A percentile compares a stretch with the other conserved stretches of the same genome.
Conservation (phyloP, 1,140 invertebrate genomes). For the Copidosoma floridanum region DNA sequence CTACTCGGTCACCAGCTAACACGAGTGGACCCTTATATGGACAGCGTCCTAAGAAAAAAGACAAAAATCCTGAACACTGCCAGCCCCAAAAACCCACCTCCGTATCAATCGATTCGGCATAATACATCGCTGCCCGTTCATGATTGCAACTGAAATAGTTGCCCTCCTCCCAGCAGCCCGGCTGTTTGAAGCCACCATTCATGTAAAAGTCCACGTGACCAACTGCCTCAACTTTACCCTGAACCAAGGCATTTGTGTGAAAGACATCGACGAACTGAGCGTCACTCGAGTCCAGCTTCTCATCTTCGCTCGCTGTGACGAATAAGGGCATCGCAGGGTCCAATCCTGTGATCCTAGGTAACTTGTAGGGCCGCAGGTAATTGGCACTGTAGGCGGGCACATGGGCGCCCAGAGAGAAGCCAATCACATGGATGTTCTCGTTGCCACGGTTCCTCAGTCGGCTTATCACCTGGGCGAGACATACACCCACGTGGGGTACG, state of each 20-base stretch:
- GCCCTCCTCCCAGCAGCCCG: conserved; percentile 60
- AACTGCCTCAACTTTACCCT: conserved; percentile 62
- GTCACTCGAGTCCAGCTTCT: conserved; percentile 68
- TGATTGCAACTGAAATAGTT: conserved; percentile 64
- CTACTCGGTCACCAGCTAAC: conserved; percentile 45
- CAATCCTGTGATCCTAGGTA: conserved; percentile 65
- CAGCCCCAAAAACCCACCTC: conserved; percentile 70
- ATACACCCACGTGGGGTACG: conserved; percentile 62
- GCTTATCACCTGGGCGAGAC: conserved; percentile 61
- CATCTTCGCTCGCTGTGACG: conserved; percentile 54
- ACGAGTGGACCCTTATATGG: conserved; percentile 47
- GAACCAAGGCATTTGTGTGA: conserved; percentile 70
- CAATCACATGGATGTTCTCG: conserved; percentile 64
- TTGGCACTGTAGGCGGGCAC: conserved; percentile 62
- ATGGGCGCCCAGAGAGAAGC: conserved; percentile 71
- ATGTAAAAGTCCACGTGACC: conserved; percentile 74
- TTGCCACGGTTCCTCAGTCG: conserved; percentile 57
- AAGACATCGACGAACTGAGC: conserved; percentile 72
- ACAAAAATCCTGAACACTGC: conserved; percentile 64
- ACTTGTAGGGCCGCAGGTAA: conserved; percentile 53
- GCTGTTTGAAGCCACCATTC: conserved; percentile 69
- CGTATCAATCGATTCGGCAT: conserved; percentile 71
- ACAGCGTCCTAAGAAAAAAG: conserved; percentile 64
- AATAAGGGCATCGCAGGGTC: conserved; percentile 71
- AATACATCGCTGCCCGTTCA: conserved; percentile 67